Evolutionary conservation across 2,797 vertebrate genomes (phyloP), one percentile per base, ranked within the genome.

Genomic region (Anguilla anguilla): DNA sequence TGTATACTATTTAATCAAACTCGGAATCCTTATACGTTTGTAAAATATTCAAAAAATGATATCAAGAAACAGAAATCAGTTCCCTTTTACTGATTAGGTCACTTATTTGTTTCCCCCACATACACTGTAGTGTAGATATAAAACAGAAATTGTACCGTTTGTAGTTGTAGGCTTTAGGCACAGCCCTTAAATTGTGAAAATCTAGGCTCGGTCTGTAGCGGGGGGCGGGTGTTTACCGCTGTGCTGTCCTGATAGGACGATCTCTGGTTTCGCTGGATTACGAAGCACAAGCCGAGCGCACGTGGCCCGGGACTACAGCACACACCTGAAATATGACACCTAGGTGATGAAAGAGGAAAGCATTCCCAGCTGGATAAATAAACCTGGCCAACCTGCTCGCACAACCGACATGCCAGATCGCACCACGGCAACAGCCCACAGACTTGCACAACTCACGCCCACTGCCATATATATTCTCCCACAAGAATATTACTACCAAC

Each of bases 321-420:
- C 35, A 46, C 4, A 39, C 35, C n/a, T 57, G 55, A 19, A 61
- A 51, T n/a, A 82, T 82, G 79, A 49, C 79, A 82, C 22, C 25
- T 22, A 82, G 79, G 79, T 82, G 79, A 82, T 49, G 79, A 82
- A 82, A 51, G 9, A n/a, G 46, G 25, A n/a, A 51, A 25, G 46
- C 43, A 49, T 51, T 49, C 46, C 61, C 57, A 74, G 53, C 51
- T 61, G 53, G 87, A 19, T 43, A 59, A 74, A 84, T 19, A 25
- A 84, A 59, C 82, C 61, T 19, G 82, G 19, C 67, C 67, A 28
- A 59, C 49, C 82, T 74, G 87, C 19, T 84, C 77, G 9, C 79
- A 10, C 79, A 25, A 25, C 43, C 51, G 43, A 51, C 79, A n/a
- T n/a, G 51, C 79, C 46, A 25, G 6, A 19, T 82, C 2, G 2